A percentile compares a stretch with the other conserved stretches of the same genome.
phyloP scores from a whole-genome alignment of 1,140 invertebrate species.

The Meloidogyne hapla region DNA sequence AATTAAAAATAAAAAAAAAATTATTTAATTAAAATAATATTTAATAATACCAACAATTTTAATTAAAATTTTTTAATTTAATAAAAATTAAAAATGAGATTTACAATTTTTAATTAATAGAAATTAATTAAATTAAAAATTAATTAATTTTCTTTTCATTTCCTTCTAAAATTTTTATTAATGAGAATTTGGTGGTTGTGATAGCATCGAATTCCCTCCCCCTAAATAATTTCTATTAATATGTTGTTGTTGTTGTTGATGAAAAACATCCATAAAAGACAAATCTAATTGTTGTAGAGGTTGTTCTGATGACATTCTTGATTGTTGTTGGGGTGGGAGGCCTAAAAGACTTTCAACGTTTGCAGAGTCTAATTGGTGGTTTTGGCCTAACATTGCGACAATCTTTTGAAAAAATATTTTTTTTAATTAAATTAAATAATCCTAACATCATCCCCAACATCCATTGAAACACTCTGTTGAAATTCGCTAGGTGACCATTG shows the following conservation, averaged over 20 bases:
- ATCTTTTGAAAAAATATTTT: constrained; percentile 47
- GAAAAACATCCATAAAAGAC: constrained; percentile 55
- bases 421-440: neutral
- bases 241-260: constrained; percentile 23
- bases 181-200: neutral
- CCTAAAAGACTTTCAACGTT: constrained; percentile 62
- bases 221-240: constrained; percentile 6
- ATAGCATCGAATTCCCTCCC: neutral
- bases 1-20: too few relatives aligned
- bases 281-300: constrained; percentile 60
- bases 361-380: constrained; percentile 46
- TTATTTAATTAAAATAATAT: too few relatives aligned
- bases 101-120: too few relatives aligned
- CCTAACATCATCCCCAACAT: constrained; percentile 48
- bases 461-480: constrained; percentile 54
- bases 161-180: neutral
- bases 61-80: too few relatives aligned
- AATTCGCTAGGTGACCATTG: constrained; percentile 60
- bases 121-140: too few relatives aligned
- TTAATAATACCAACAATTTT: too few relatives aligned
- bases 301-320: constrained; percentile 34
- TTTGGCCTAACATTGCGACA: constrained; percentile 46
- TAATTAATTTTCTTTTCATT: too few relatives aligned
- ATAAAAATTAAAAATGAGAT: too few relatives aligned
- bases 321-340: constrained; percentile 37